Evolutionary conservation across 2,113 vertebrate species (phyloP).

Genomic region (Ariopsis seemanni): DNA sequence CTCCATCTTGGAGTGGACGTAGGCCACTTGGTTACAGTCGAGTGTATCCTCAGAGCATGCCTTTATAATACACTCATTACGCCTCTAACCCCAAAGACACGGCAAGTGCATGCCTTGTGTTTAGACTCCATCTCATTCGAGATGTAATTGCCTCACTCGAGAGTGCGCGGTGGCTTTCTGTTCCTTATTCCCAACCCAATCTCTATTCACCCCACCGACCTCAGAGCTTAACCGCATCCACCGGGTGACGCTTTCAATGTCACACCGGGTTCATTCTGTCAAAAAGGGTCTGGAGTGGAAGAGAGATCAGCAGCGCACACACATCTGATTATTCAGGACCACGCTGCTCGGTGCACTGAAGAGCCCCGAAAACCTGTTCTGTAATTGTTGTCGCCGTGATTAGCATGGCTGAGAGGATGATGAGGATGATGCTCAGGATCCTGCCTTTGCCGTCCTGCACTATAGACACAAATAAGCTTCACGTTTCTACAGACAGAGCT

Average conservation of each 20-base stretch:
- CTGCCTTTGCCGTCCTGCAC: constrained; percentile 33
- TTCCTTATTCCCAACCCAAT: constrained; percentile 60
- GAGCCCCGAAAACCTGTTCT: constrained; percentile 37
- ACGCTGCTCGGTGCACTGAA: constrained; percentile 45
- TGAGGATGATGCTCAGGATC: constrained; percentile 40
- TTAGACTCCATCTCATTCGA: constrained; percentile 59
- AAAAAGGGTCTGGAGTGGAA: constrained; percentile 59
- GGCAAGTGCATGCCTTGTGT: constrained; percentile 47
- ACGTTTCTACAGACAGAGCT: constrained; percentile 44
- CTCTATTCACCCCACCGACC: constrained; percentile 63
- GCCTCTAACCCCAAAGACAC: constrained; percentile 18
- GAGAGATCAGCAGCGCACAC: constrained; percentile 41
- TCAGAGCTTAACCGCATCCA: constrained; percentile 59
- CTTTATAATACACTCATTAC: constrained; percentile 41
- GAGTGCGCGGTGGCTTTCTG: constrained; percentile 43
- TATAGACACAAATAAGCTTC: constrained; percentile 51
- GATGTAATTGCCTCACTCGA: constrained; percentile 66
- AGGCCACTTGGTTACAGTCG: constrained; percentile 26
- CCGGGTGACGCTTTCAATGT: constrained; percentile 51
- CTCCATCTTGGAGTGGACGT: constrained; percentile 9
- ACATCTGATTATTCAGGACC: constrained; percentile 60
- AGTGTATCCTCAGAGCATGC: constrained; percentile 32
- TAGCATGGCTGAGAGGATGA: constrained; percentile 53
- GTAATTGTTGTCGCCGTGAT: constrained; percentile 52
- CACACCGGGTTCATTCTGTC: constrained; percentile 58